Conservation (phyloP, 1,140 invertebrate species). For the Chironomus striatipennis region DNA sequence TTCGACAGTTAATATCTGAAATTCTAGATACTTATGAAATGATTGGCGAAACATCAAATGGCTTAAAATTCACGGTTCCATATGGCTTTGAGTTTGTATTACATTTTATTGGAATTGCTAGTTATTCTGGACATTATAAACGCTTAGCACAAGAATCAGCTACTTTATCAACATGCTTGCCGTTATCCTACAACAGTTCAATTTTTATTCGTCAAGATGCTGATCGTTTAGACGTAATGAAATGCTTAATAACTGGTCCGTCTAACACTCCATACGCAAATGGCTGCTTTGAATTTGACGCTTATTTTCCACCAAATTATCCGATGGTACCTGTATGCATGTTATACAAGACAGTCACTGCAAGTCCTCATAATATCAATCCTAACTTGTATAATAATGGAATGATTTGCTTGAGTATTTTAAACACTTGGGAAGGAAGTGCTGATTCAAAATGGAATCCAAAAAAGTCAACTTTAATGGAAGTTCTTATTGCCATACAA, state of each 20-base stretch:
- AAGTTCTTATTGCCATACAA: conserved; percentile 94
- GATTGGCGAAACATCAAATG: conserved; percentile 62
- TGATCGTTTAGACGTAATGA: conserved; percentile 90
- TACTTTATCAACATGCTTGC: conserved; percentile 84
- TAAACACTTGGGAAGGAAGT: conserved; percentile 96
- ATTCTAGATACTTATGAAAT: conserved; percentile 82
- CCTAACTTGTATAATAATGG: conserved; percentile 96
- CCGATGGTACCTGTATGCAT: conserved; percentile 74
- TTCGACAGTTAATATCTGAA: too few relatives aligned
- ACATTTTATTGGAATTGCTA: conserved; percentile 65
- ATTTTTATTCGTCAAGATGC: conserved; percentile 94
- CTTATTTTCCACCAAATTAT: conserved; percentile 83
- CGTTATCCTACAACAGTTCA: conserved; percentile 86
- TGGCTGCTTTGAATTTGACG: conserved; percentile 83
- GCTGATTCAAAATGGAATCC: conserved; percentile 99
- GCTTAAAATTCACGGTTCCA: conserved; percentile 73
- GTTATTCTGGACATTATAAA: conserved; percentile 78
- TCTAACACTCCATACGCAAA: conserved; percentile 84
- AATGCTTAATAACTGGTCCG: conserved; percentile 87
- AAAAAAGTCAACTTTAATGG: conserved; percentile 87
- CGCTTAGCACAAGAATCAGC: conserved; percentile 94
- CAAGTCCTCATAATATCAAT: conserved; percentile 89
- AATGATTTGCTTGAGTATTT: conserved; percentile 90
- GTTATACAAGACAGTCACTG: conserved; percentile 89
- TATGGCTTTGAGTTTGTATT: conserved; percentile 89